Evolutionary conservation across 2,888 invertebrate genomes (phyloP).

Genomic region (Caenorhabditis japonica): DNA sequence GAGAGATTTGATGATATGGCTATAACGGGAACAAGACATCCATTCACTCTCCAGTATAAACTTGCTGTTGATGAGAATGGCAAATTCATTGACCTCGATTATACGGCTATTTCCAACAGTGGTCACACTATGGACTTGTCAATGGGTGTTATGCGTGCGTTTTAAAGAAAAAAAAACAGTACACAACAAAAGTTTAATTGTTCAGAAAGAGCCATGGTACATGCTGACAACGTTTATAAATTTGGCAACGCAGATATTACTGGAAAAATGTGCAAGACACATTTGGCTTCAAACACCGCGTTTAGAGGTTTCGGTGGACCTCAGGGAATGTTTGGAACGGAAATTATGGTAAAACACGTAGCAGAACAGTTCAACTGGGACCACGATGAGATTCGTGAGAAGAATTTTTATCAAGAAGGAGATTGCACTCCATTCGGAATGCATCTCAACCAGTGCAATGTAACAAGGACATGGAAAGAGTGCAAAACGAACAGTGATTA

Average conservation of each 20-base stretch:
- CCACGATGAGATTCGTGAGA: slow-evolving; percentile 78
- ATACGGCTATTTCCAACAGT: slow-evolving; percentile 86
- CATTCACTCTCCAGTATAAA: slow-evolving; percentile 89
- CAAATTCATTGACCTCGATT: slow-evolving; percentile 84
- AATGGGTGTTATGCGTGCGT: slow-evolving; percentile 76
- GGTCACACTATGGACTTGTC: slow-evolving; percentile 89
- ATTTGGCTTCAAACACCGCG: slow-evolving; percentile 91
- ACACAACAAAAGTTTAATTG: slow-evolving; percentile 76
- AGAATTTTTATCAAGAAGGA: slow-evolving; percentile 88
- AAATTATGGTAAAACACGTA: slow-evolving; percentile 85
- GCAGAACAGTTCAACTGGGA: slow-evolving; percentile 80
- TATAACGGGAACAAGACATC: slow-evolving; percentile 90
- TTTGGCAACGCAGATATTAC: slow-evolving; percentile 85
- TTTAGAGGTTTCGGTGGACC: slow-evolving; percentile 88
- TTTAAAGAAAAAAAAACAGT: background rate
- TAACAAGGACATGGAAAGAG: slow-evolving; percentile 77
- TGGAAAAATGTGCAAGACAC: slow-evolving; percentile 85
- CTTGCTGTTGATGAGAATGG: slow-evolving; percentile 83
- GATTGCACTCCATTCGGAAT: slow-evolving; percentile 87
- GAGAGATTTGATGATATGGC: slow-evolving; percentile 95
- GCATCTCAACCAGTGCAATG: slow-evolving; percentile 83
- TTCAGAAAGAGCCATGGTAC: slow-evolving; percentile 87
- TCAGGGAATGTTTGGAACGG: slow-evolving; percentile 90
- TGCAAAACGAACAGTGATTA: slow-evolving; percentile 76
- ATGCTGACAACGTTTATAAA: slow-evolving; percentile 87